phyloP scores from a whole-genome alignment of 2,113 vertebrate species.

The Semicossyphus pulcher region DNA sequence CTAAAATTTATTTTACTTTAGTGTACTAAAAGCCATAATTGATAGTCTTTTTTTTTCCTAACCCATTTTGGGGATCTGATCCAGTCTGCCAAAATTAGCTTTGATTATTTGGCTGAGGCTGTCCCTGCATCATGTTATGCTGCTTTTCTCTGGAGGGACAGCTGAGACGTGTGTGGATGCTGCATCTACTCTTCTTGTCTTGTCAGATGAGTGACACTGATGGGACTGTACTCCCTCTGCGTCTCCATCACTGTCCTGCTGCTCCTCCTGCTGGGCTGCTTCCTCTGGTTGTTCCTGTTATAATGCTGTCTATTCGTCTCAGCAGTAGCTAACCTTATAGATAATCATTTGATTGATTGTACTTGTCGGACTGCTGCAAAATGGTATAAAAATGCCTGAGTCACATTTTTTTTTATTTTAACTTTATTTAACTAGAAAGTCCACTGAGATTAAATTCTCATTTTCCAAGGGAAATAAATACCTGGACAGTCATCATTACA shows the following conservation, averaged over 20 bases:
- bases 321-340: not conserved
- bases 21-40: too few species aligned
- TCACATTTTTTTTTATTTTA: not conserved
- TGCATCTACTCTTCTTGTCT: slow-evolving; percentile 26
- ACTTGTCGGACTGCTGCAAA: not conserved
- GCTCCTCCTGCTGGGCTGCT: slow-evolving; percentile 58
- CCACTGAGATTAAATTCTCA: not conserved
- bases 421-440: too few species aligned
- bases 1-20: too few species aligned
- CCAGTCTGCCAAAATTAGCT: too few species aligned
- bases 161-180: slow-evolving; percentile 34
- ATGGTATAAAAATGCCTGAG: not conserved
- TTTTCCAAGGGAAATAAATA: too few species aligned
- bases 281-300: slow-evolving; percentile 17
- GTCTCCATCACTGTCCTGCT: slow-evolving; percentile 39
- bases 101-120: not conserved
- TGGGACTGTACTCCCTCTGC: slow-evolving; percentile 21
- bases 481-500: too few species aligned
- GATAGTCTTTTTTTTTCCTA: too few species aligned
- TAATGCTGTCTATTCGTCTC: not conserved
- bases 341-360: not conserved
- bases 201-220: slow-evolving; percentile 10
- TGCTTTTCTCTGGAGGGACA: slow-evolving; percentile 41
- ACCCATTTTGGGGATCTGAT: too few species aligned
- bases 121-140: not conserved